These are phyloP conservation scores for Lepidocyrtinus sp. DNA, from an alignment of 2,888 invertebrate genomes.

Conservation along the genomic window DNA sequence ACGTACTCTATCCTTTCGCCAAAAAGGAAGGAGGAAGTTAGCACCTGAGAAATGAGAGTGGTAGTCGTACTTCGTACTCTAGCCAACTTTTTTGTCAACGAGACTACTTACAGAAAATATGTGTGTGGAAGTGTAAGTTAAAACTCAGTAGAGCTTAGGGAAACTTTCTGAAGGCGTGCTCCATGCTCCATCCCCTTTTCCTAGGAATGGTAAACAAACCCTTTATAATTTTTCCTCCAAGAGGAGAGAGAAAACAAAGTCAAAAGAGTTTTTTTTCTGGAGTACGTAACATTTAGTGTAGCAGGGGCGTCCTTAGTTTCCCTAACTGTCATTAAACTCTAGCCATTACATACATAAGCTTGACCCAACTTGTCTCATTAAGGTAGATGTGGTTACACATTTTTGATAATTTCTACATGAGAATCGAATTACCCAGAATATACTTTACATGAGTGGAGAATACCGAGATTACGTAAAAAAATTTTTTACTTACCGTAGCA, in stretches of 20 bases:
- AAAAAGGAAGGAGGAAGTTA: background rate
- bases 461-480: conserved; percentile 24
- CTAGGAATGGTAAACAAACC: too few species aligned
- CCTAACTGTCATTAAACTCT: conserved; percentile 30
- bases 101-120: too few species aligned
- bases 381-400: conserved; percentile 22
- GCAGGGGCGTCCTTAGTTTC: conserved; percentile 14
- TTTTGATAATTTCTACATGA: conserved; percentile 8
- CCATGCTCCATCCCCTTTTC: too few species aligned
- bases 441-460: background rate
- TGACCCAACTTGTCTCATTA: conserved; percentile 21
- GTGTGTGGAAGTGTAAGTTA: background rate
- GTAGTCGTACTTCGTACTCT: too few species aligned
- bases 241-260: background rate
- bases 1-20: background rate
- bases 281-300: conserved; percentile 1
- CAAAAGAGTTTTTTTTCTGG: conserved; percentile 1
- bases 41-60: conserved; percentile 15
- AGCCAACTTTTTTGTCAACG: conserved; percentile 19
- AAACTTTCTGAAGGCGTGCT: too few species aligned
- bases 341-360: conserved; percentile 30
- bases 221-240: too few species aligned
- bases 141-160: background rate
- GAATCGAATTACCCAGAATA: background rate
- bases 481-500: conserved; percentile 60